These are phyloP conservation scores for Poeciliopsis turrubarensis DNA, from an alignment of 2,113 vertebrate genomes.

Conservation along the genomic window DNA sequence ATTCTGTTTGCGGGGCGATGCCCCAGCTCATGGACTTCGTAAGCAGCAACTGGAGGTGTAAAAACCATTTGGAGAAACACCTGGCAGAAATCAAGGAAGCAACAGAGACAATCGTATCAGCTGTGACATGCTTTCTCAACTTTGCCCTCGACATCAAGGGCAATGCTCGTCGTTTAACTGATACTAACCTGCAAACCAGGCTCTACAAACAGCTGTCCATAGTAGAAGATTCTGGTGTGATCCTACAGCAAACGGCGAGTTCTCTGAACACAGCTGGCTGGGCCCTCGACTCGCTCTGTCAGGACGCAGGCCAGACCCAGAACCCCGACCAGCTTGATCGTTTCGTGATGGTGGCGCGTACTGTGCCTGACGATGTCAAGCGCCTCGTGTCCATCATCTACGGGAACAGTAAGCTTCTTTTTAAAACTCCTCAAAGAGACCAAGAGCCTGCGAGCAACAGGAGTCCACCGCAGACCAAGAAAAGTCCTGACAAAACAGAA, in stretches of 20 bases:
- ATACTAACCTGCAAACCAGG: conserved; percentile 84
- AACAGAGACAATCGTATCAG: conserved; percentile 74
- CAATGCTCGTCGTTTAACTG: conserved; percentile 75
- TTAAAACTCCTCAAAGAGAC: conserved; percentile 78
- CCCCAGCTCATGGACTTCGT: conserved; percentile 90
- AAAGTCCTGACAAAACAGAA: conserved; percentile 14
- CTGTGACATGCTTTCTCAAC: conserved; percentile 83
- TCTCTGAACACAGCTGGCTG: conserved; percentile 81
- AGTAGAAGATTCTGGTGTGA: conserved; percentile 84
- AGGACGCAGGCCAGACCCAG: conserved; percentile 77
- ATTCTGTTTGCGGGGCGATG: conserved; percentile 79
- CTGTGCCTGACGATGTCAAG: conserved; percentile 90
- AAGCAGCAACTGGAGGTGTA: conserved; percentile 88
- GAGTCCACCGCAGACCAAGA: conserved; percentile 32
- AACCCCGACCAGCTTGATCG: conserved; percentile 88
- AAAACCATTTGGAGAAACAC: conserved; percentile 84
- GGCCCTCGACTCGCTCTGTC: conserved; percentile 82
- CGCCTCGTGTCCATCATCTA: conserved; percentile 91
- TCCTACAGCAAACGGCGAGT: conserved; percentile 83
- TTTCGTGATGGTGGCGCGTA: conserved; percentile 90
- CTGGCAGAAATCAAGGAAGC: conserved; percentile 83
- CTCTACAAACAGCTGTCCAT: conserved; percentile 87
- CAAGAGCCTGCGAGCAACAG: conserved; percentile 14
- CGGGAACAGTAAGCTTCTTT: conserved; percentile 92
- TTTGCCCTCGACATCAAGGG: conserved; percentile 83